Conservation (phyloP, 2,888 invertebrate genomes). For the Cataglyphis rosenhaueri region DNA sequence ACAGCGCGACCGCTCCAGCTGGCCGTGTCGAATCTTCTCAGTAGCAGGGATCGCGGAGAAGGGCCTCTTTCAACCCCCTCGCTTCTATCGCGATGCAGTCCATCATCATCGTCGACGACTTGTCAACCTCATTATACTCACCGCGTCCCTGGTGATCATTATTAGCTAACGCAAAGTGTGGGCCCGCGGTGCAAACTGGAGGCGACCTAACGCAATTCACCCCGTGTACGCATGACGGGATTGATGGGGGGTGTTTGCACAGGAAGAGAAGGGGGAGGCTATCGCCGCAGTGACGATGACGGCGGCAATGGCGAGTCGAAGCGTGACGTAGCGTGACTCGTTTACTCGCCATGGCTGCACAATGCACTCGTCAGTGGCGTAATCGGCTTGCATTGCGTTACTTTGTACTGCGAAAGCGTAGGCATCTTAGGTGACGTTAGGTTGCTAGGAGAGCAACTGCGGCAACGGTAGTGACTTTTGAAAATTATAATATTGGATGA, state of each 20-base stretch:
- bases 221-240: slow-evolving; percentile 59
- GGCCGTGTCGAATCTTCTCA: slow-evolving; percentile 83
- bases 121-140: slow-evolving; percentile 71
- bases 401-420: slow-evolving; percentile 40
- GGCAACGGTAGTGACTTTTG: background rate
- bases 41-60: slow-evolving; percentile 53
- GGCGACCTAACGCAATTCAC: slow-evolving; percentile 70
- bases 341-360: slow-evolving; percentile 79
- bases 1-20: slow-evolving; percentile 78
- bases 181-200: slow-evolving; percentile 61
- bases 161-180: slow-evolving; percentile 63
- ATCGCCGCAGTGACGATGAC: slow-evolving; percentile 46
- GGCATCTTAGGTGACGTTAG: slow-evolving; percentile 74
- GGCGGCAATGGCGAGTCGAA: slow-evolving; percentile 58
- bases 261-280: slow-evolving; percentile 64
- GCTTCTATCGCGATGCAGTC: slow-evolving; percentile 61
- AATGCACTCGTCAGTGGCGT: slow-evolving; percentile 81
- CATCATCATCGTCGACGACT: slow-evolving; percentile 73
- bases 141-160: slow-evolving; percentile 69
- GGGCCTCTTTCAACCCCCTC: slow-evolving; percentile 72
- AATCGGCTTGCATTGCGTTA: slow-evolving; percentile 56
- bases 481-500: background rate
- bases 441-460: slow-evolving; percentile 7
- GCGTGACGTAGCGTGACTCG: slow-evolving; percentile 82
- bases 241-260: slow-evolving; percentile 59